A percentile compares a stretch with the other conserved stretches of the same genome.
phyloP scores from a whole-genome alignment of 2,797 vertebrate species.

The Enteromius afrohamiltoni region DNA sequence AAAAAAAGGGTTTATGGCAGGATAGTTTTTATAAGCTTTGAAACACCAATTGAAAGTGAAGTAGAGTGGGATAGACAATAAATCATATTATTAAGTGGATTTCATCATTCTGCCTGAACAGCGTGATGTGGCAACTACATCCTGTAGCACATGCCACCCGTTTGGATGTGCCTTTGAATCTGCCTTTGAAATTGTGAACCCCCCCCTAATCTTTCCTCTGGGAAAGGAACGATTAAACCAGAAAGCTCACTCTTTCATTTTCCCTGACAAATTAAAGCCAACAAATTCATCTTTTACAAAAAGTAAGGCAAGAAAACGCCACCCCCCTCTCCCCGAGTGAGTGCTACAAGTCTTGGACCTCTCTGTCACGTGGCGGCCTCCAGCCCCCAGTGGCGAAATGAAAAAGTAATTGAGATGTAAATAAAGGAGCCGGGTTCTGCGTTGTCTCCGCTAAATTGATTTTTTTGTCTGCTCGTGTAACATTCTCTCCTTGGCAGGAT shows the following conservation, averaged over 20 bases:
- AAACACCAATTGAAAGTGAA: constrained; percentile 6
- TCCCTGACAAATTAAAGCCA: constrained; percentile 55
- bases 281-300: constrained; percentile 48
- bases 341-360: constrained; percentile 42
- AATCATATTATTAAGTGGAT: constrained; percentile 14
- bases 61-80: constrained; percentile 17
- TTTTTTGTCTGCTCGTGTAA: constrained; percentile 57
- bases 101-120: constrained; percentile 7
- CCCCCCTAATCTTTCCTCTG: constrained; percentile 36
- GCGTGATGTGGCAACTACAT: constrained; percentile 26
- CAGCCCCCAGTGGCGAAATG: constrained; percentile 47
- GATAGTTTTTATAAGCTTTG: constrained; percentile 13
- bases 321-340: constrained; percentile 39
- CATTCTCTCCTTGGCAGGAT: constrained; percentile 26
- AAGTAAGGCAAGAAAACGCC: constrained; percentile 34
- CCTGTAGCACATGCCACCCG: constrained; percentile 38
- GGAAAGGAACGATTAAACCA: constrained; percentile 44
- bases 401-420: constrained; percentile 64
- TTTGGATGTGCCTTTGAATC: constrained; percentile 43
- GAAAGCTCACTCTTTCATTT: constrained; percentile 48
- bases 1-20: neutral
- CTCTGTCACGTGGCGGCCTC: constrained; percentile 29
- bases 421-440: constrained; percentile 51
- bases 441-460: constrained; percentile 61
- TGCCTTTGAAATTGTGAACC: constrained; percentile 41